A percentile compares a stretch with the other conserved stretches of the same genome.
Evolutionary conservation across 2,888 invertebrate genomes (phyloP).

Genomic region (Chrysotoxum bicinctum): DNA sequence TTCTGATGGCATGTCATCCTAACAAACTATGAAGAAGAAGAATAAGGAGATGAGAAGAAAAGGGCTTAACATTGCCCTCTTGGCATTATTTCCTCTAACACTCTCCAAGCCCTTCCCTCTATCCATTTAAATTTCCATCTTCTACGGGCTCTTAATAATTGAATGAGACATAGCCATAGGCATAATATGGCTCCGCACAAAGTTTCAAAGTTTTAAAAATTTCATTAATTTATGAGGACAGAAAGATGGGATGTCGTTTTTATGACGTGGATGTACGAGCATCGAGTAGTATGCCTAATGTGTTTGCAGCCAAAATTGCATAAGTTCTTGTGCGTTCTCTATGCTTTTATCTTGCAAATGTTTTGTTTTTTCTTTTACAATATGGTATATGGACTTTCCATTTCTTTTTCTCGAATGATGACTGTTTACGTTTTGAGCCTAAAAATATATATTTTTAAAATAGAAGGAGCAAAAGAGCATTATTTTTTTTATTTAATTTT

Average conservation of each 20-base stretch:
- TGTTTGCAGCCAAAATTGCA: slow-evolving; percentile 54
- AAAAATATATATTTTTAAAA: slow-evolving; percentile 59
- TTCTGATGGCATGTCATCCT: slow-evolving; percentile 25
- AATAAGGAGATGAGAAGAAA: slow-evolving; percentile 32
- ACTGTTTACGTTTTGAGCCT: slow-evolving; percentile 51
- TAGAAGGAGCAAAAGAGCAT: slow-evolving; percentile 51
- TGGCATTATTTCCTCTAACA: slow-evolving; percentile 5
- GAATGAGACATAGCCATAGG: slow-evolving; percentile 43
- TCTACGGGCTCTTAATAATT: slow-evolving; percentile 44
- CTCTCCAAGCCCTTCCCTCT: background rate
- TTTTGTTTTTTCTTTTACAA: background rate
- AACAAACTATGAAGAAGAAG: slow-evolving; percentile 25
- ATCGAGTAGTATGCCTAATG: background rate
- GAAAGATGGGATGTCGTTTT: slow-evolving; percentile 17
- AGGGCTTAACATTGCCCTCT: slow-evolving; percentile 50
- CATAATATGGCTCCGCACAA: slow-evolving; percentile 40
- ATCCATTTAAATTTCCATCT: slow-evolving; percentile 10
- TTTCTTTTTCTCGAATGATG: slow-evolving; percentile 9
- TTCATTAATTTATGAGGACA: slow-evolving; percentile 56
- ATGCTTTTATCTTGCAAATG: slow-evolving; percentile 59
- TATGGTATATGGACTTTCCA: background rate
- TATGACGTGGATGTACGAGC: slow-evolving; percentile 29
- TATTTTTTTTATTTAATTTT: slow-evolving; percentile 15
- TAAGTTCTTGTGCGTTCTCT: slow-evolving; percentile 62
- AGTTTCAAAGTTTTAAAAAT: slow-evolving; percentile 42